A percentile compares a stretch with the other conserved stretches of the same genome.
Conservation (phyloP, 1,140 invertebrate species). For the Gryon sp. region DNA sequence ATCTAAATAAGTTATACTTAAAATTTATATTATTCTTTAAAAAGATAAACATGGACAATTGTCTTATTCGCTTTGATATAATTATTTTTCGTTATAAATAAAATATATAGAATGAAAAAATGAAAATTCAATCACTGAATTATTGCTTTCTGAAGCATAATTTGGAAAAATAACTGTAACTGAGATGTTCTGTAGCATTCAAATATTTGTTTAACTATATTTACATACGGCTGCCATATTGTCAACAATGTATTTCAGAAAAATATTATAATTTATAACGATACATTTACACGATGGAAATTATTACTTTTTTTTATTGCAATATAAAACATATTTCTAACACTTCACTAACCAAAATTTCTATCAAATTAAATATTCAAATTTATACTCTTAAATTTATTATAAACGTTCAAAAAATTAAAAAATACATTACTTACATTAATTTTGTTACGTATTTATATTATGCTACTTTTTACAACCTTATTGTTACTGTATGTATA, state of each 20-base stretch:
- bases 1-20: constrained; percentile 9
- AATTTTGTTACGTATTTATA: no score
- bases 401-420: no score
- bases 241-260: constrained; percentile 36
- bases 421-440: no score
- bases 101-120: constrained; percentile 3
- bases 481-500: no score
- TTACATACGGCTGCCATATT: constrained; percentile 50
- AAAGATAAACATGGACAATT: constrained; percentile 19
- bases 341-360: constrained; percentile 4
- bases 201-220: constrained; percentile 41
- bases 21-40: constrained; percentile 37
- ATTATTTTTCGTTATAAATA: no score
- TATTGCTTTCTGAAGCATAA: constrained; percentile 39
- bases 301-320: constrained; percentile 1
- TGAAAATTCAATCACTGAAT: neutral
- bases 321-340: neutral
- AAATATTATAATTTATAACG: constrained; percentile 27
- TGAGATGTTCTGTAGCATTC: constrained; percentile 30
- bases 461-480: no score
- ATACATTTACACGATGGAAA: constrained; percentile 33
- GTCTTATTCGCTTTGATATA: neutral
- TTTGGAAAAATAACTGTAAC: constrained; percentile 14
- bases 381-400: no score
- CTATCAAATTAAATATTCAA: no score